Percentiles rank a stretch among this genome's conserved stretches.
Evolutionary conservation across 2,797 vertebrate species (phyloP).

Genomic region (Danio choprae): DNA sequence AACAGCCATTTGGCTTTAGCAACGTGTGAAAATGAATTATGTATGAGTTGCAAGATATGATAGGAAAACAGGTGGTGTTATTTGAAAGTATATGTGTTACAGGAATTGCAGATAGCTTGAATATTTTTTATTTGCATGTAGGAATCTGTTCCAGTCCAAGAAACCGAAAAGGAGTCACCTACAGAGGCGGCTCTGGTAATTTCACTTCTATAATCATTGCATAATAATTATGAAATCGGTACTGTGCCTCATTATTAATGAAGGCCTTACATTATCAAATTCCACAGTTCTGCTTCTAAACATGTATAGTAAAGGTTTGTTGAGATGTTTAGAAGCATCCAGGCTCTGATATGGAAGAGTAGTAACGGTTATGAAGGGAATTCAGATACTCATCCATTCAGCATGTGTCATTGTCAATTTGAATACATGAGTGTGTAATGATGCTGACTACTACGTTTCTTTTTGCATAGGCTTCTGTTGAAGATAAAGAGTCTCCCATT

Average conservation of each 20-base stretch:
- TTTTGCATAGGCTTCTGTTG: slow-evolving; percentile 59
- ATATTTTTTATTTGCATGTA: slow-evolving; percentile 36
- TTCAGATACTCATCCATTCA: background rate
- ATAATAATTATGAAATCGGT: background rate
- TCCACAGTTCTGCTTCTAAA: background rate
- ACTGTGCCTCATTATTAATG: background rate
- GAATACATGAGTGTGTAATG: slow-evolving; percentile 30
- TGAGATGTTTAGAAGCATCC: background rate
- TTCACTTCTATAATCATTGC: slow-evolving; percentile 27
- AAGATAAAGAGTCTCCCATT: slow-evolving; percentile 65
- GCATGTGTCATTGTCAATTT: background rate
- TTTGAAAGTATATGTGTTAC: slow-evolving; percentile 9
- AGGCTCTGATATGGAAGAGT: background rate
- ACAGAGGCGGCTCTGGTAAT: slow-evolving; percentile 66
- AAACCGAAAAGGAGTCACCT: slow-evolving; percentile 62
- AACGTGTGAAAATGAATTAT: slow-evolving; percentile 19
- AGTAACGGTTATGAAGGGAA: background rate
- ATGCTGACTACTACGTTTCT: slow-evolving; percentile 48
- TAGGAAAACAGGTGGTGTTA: background rate
- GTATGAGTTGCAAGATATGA: slow-evolving; percentile 9
- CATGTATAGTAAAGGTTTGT: background rate
- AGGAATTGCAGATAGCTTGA: slow-evolving; percentile 11
- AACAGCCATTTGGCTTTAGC: background rate
- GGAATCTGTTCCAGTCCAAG: slow-evolving; percentile 58
- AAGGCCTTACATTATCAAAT: background rate